Percentiles rank a stretch among this genome's conserved stretches.
phyloP scores from a whole-genome alignment of 2,888 invertebrate species.

The Lordiphosa andalusiaca region DNA sequence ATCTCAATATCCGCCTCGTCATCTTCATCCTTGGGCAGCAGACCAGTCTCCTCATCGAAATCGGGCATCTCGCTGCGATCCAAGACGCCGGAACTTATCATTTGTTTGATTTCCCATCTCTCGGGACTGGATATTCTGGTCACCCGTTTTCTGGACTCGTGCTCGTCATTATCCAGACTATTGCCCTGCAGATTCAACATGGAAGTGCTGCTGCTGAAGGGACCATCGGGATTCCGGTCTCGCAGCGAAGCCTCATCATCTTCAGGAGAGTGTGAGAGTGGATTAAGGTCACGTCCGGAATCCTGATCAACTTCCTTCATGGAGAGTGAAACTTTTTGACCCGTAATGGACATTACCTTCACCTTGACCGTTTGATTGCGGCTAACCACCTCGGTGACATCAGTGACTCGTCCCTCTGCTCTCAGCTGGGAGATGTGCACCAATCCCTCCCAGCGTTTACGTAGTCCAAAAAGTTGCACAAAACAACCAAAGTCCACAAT shows the following conservation, averaged over 20 bases:
- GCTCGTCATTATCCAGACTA: constrained; percentile 88
- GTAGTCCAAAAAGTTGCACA: constrained; percentile 95
- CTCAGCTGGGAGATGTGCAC: constrained; percentile 98
- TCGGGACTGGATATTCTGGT: constrained; percentile 97
- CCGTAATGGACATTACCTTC: constrained; percentile 95
- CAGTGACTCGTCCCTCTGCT: constrained; percentile 95
- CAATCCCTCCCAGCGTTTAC: constrained; percentile 95
- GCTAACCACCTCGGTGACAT: constrained; percentile 95
- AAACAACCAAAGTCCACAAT: constrained; percentile 99
- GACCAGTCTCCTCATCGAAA: constrained; percentile 96
- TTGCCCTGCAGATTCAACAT: constrained; percentile 81
- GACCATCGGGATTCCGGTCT: constrained; percentile 95
- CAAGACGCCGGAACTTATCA: constrained; percentile 95
- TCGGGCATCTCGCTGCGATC: constrained; percentile 97
- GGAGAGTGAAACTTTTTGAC: constrained; percentile 95
- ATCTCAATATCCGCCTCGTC: constrained; percentile 99
- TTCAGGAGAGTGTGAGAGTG: constrained; percentile 86
- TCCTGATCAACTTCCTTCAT: constrained; percentile 99
- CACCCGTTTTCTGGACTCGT: constrained; percentile 90
- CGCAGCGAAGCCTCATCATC: constrained; percentile 80
- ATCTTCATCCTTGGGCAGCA: constrained; percentile 93
- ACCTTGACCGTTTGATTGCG: constrained; percentile 94
- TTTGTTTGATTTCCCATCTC: constrained; percentile 98
- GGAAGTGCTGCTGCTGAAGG: constrained; percentile 83
- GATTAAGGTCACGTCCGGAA: constrained; percentile 96